Evolutionary conservation across 2,113 vertebrate genomes (phyloP), one percentile per base, ranked within the genome.

Genomic region (Zosterops borbonicus): DNA sequence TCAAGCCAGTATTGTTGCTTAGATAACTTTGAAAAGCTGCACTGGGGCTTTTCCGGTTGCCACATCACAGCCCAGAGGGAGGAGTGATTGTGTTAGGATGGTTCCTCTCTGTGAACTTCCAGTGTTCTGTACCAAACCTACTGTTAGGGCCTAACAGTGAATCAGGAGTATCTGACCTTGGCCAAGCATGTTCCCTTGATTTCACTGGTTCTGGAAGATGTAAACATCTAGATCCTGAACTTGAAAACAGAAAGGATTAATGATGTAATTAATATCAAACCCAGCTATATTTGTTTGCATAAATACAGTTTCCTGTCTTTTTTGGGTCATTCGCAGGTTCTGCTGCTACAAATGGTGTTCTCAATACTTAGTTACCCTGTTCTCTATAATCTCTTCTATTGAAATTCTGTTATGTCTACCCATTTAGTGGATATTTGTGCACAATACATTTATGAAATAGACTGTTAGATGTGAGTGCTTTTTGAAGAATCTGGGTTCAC

Each of bases 241-340:
- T 41, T 81, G 29, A 41, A 60, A 55, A 71, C 39, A 76, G 29
- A 79, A 84, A n/a, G 60, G 52, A 52, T 79, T 76, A 64, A 44
- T 79, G 31, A 35, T 73, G 52, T 91, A 82, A 76, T 91, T 93
- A 29, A 64, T 71, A 46, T 83, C 42, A 76, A 93, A 56, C 8
- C 18, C 47, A 58, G 8, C n/a, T 75, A 7, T 85, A 65, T 76
- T 47, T 68, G 27, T 91, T 96, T 90, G 44, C 28, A 1, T 76
- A 82, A 68, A 19, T 76, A n/a, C n/a, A 27, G 25, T 67, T 93
- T 53, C 42, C 46, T 90, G 50, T 69, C 44, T 75, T 91, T 41
- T 83, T 90, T 13, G 28, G 50, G 75, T 53, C 50, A 33, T 86
- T 87, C 42, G 28, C 49, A 55, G 20, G 42, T 80, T 88, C 86